These are phyloP conservation scores for Erebia ligea DNA, from an alignment of 2,888 invertebrate genomes.

Conservation along the genomic window DNA sequence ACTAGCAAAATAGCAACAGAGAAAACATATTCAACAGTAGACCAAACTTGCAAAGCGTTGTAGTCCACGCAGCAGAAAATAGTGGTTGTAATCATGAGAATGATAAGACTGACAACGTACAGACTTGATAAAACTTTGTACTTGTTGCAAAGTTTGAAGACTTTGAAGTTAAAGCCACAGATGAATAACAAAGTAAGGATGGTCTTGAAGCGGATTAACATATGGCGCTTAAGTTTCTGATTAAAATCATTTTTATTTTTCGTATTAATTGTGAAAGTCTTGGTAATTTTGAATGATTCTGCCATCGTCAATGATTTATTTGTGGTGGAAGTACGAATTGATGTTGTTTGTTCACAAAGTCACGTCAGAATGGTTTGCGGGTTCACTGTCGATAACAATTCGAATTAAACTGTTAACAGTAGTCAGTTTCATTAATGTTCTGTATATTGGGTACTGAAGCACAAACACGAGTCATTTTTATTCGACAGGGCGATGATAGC, in stretches of 20 bases:
- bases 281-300: slow-evolving; percentile 38
- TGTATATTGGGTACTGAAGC: slow-evolving; percentile 43
- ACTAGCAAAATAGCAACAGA: slow-evolving; percentile 55
- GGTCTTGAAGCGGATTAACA: slow-evolving; percentile 52
- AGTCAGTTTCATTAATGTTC: slow-evolving; percentile 40
- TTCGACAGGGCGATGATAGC: too few relatives aligned
- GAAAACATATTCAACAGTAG: slow-evolving; percentile 58
- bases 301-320: slow-evolving; percentile 42
- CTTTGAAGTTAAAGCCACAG: slow-evolving; percentile 65
- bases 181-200: slow-evolving; percentile 56
- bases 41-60: slow-evolving; percentile 58
- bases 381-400: slow-evolving; percentile 55
- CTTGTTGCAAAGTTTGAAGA: slow-evolving; percentile 49
- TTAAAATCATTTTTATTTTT: slow-evolving; percentile 27
- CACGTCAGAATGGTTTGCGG: slow-evolving; percentile 53
- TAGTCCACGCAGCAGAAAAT: slow-evolving; percentile 51
- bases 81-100: slow-evolving; percentile 49
- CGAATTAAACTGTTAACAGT: slow-evolving; percentile 49
- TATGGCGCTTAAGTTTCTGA: slow-evolving; percentile 39
- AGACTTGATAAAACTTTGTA: slow-evolving; percentile 46
- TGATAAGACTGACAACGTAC: slow-evolving; percentile 55
- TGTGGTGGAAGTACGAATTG: slow-evolving; percentile 29
- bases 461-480: background rate
- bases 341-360: slow-evolving; percentile 49
- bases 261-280: slow-evolving; percentile 27